phyloP scores from a whole-genome alignment of 2,113 vertebrate species.

The Tamias sibiricus region DNA sequence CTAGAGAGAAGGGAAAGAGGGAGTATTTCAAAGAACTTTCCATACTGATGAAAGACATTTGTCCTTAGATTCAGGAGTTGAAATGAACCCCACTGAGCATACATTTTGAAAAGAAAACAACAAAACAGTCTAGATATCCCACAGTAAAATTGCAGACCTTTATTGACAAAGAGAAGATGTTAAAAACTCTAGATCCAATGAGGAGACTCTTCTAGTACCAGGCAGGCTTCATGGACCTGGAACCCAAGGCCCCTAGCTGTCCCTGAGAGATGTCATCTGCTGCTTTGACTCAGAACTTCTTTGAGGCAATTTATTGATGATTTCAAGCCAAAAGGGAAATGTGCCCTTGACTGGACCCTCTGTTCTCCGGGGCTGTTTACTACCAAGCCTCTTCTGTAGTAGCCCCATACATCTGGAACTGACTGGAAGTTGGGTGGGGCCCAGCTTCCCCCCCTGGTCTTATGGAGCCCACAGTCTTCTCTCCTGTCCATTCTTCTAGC shows the following conservation, averaged over 20 bases:
- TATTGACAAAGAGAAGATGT: background rate
- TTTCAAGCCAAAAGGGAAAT: background rate
- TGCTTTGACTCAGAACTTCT: background rate
- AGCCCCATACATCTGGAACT: background rate
- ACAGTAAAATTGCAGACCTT: background rate
- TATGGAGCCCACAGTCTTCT: background rate
- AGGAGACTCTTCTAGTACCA: background rate
- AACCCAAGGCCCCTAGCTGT: background rate
- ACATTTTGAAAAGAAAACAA: background rate
- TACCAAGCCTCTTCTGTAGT: background rate
- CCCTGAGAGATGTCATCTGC: background rate
- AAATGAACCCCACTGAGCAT: background rate
- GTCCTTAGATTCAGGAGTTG: background rate
- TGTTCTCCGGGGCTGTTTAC: background rate
- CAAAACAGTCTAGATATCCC: background rate
- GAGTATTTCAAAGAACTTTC: background rate
- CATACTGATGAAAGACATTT: background rate
- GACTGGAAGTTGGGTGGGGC: background rate
- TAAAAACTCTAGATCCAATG: background rate
- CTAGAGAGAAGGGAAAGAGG: background rate
- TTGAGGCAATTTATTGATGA: background rate
- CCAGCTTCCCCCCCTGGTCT: background rate
- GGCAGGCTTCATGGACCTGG: background rate
- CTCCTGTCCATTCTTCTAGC: background rate
- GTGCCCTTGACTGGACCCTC: background rate